Evolutionary conservation across 2,113 vertebrate species (phyloP).

Genomic region (Trogon melanurus): DNA sequence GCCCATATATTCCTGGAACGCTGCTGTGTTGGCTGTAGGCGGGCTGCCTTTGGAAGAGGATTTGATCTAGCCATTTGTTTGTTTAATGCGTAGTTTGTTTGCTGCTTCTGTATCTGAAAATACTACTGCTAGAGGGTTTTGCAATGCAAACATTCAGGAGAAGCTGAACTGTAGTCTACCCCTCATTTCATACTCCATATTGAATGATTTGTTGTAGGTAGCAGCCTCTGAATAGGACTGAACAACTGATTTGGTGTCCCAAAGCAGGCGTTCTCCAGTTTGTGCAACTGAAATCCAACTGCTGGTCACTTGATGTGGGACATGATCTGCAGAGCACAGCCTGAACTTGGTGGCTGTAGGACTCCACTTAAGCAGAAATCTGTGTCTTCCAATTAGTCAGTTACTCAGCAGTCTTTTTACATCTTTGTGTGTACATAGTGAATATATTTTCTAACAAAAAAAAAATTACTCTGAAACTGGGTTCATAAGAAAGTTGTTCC

Average conservation of each 20-base stretch:
- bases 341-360: neutral
- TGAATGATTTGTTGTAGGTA: neutral
- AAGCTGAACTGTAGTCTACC: neutral
- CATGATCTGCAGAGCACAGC: neutral
- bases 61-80: neutral
- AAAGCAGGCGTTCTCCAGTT: neutral
- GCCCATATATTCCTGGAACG: neutral
- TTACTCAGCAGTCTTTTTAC: neutral
- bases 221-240: neutral
- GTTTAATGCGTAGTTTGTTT: neutral
- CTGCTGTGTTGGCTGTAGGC: neutral
- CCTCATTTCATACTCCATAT: neutral
- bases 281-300: neutral
- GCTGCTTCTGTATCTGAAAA: neutral
- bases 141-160: neutral
- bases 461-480: neutral
- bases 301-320: neutral
- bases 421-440: neutral
- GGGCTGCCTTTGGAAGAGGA: neutral
- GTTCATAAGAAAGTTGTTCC: neutral
- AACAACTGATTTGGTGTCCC: neutral
- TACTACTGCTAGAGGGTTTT: neutral
- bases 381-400: neutral
- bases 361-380: neutral
- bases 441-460: constrained; percentile 18